Evolutionary conservation across 2,888 invertebrate species (phyloP).

Genomic region (Mythimna lalbum): DNA sequence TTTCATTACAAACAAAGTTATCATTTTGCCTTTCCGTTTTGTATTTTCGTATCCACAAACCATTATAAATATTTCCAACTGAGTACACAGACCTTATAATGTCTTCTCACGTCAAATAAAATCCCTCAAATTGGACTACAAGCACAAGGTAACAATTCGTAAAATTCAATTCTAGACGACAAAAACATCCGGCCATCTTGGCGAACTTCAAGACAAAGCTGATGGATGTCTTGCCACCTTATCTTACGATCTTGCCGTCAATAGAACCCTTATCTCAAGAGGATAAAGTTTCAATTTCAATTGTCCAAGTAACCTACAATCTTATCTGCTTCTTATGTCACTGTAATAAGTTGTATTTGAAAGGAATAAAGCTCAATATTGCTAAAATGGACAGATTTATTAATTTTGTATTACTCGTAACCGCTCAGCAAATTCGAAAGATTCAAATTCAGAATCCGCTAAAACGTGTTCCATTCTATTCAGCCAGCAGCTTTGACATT

Average conservation of each 20-base stretch:
- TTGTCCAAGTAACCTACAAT: slow-evolving; percentile 25
- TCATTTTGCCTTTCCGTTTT: background rate
- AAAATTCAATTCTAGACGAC: slow-evolving; percentile 51
- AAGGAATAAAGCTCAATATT: slow-evolving; percentile 43
- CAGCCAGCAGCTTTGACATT: slow-evolving; percentile 78
- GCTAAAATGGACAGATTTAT: slow-evolving; percentile 14
- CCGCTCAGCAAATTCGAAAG: slow-evolving; percentile 67
- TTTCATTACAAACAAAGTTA: background rate
- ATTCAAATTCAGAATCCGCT: slow-evolving; percentile 77
- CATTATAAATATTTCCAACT: background rate
- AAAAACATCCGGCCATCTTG: slow-evolving; percentile 62
- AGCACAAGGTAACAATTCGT: slow-evolving; percentile 43
- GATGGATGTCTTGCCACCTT: slow-evolving; percentile 38
- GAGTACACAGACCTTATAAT: slow-evolving; percentile 1
- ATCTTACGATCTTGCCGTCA: slow-evolving; percentile 33
- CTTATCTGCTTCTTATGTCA: slow-evolving; percentile 21
- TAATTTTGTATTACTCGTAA: slow-evolving; percentile 53
- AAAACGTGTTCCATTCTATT: slow-evolving; percentile 84
- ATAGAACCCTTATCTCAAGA: slow-evolving; percentile 40
- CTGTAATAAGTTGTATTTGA: slow-evolving; percentile 29
- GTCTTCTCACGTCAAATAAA: slow-evolving; percentile 8
- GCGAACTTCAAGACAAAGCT: slow-evolving; percentile 50
- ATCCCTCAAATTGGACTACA: slow-evolving; percentile 19
- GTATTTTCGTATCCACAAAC: background rate
- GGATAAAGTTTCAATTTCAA: slow-evolving; percentile 43